Percentiles rank a stretch among this genome's conserved stretches.
Evolutionary conservation across 2,888 invertebrate genomes (phyloP).

Genomic region (Balanococcus diminutus): DNA sequence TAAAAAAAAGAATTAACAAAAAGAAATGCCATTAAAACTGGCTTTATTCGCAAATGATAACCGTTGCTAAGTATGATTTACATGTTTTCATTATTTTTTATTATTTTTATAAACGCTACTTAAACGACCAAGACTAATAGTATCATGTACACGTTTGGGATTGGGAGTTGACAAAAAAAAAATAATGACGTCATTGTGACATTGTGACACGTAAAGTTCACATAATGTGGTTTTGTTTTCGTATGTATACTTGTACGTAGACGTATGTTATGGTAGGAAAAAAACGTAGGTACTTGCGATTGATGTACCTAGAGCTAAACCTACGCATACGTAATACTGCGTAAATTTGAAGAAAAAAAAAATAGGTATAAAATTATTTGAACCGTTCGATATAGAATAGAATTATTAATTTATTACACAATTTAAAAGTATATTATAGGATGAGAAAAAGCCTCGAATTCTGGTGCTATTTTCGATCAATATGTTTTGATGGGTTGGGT

Average conservation of each 20-base stretch:
- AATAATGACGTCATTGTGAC: background rate
- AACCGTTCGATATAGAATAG: background rate
- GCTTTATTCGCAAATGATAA: background rate
- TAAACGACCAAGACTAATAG: background rate
- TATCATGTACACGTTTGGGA: background rate
- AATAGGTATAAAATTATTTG: background rate
- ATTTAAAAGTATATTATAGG: background rate
- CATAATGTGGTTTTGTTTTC: background rate
- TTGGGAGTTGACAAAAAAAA: constrained; percentile 6
- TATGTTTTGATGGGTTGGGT: background rate
- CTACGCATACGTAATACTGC: background rate
- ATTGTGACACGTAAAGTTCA: constrained; percentile 9
- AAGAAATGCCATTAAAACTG: constrained; percentile 19
- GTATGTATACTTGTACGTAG: background rate
- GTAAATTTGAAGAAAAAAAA: background rate
- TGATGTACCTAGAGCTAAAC: background rate
- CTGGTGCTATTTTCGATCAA: background rate
- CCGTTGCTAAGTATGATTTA: constrained; percentile 28
- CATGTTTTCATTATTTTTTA: constrained; percentile 26
- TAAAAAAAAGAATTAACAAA: background rate
- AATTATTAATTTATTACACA: background rate
- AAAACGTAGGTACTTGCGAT: background rate
- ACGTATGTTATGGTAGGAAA: background rate
- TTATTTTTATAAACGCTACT: constrained; percentile 25
- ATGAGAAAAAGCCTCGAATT: background rate